Conservation (phyloP, 2,888 invertebrate species). For the Dorcus hopei region DNA sequence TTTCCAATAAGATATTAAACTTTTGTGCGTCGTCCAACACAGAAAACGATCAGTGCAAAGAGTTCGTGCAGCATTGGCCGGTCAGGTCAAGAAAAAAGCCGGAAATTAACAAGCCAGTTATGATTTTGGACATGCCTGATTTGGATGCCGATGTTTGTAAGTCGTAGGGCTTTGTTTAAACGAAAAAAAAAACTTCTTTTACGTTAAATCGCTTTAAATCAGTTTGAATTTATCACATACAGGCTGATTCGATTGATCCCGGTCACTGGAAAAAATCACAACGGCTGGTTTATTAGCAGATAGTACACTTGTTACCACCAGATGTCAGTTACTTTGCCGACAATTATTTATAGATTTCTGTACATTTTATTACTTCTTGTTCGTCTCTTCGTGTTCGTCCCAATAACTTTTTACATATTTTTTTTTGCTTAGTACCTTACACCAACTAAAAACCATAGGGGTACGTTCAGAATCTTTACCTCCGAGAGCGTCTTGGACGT, state of each 20-base stretch:
- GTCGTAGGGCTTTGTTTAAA: neutral
- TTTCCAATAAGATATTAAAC: conserved; percentile 2
- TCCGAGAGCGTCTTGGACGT: too few relatives aligned
- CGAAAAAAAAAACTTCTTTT: neutral
- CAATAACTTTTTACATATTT: too few relatives aligned
- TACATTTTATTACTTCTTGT: too few relatives aligned
- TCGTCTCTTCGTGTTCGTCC: too few relatives aligned
- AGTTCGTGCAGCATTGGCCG: conserved; percentile 1
- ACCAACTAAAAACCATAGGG: too few relatives aligned
- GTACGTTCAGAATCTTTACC: too few relatives aligned
- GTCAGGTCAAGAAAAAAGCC: conserved; percentile 3
- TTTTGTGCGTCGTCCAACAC: neutral
- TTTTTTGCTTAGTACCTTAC: too few relatives aligned
- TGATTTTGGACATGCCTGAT: conserved; percentile 5
- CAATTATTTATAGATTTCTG: too few relatives aligned
- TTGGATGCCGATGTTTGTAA: conserved; percentile 7
- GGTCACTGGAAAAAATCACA: too few relatives aligned
- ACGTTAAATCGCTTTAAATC: neutral
- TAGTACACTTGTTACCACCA: too few relatives aligned
- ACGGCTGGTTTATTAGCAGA: neutral
- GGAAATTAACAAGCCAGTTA: neutral
- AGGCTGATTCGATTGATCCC: neutral
- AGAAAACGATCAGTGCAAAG: neutral
- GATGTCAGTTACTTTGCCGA: too few relatives aligned
- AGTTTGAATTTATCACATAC: too few relatives aligned